Base-by-base conservation (phyloP, 2,797 vertebrate genomes). In the Siniperca scherzeri region DNA sequence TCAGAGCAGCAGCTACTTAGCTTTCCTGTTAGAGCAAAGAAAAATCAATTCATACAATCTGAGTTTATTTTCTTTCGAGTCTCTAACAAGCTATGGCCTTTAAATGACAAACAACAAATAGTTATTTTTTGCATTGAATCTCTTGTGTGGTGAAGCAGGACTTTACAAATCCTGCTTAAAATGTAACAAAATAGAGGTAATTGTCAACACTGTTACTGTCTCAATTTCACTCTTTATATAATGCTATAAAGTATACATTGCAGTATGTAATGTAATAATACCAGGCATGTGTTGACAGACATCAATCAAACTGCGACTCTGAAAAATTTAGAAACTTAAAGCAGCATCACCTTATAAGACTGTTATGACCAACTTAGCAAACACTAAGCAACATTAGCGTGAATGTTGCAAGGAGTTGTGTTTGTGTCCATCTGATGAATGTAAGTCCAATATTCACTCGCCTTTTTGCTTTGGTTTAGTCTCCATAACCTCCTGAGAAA, bases 31-130 rank as follows among this genome's bases (percentile, higher is more conserved):
- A 25, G 59, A 83, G 64, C 30, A 81, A 74, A 85, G 25, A 55
- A 70, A 81, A 88, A 87, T 78, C 70, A 77, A 74, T 84, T 80
- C 61, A 75, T 64, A 81, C 75, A 75, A 71, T 71, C 53, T 71
- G 21, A 71, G 56, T 33, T 74, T 62, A 56, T 60, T 33, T 55
- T 80, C n/a, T 56, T 25, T 27, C 7, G 25, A 74, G 53, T 56
- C 67, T 80, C 48, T 81, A 74, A 87, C 81, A 84, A 78, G 57
- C 46, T 60, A 60, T 44, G 60, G 64, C 72, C 71, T 77, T 77
- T 70, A 85, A 83, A 74, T 75, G 77, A 85, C 71, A 75, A 69
- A 77, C 66, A 59, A 64, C 50, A 64, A 56, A 2, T 13, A 61
- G 7, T 52, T 70, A 16, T 13, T 60, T 65, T 80, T 70, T 75